Base-by-base conservation (phyloP, 1,140 invertebrate genomes). In the Pentalonia nigronervosa region DNA sequence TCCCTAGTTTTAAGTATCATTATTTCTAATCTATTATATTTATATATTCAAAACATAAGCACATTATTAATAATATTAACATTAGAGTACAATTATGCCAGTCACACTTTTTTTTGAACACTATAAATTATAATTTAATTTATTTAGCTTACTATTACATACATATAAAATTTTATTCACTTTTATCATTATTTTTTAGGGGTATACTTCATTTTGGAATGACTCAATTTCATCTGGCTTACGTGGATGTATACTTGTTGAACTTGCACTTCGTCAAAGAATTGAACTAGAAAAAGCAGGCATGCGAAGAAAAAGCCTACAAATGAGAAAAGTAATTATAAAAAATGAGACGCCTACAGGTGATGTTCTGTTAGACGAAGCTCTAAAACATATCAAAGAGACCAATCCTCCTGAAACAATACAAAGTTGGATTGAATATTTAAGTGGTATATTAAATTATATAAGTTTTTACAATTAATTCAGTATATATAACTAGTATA, bases 161-260 rank as follows among this genome's bases (percentile, higher is more conserved):
- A 67, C 30, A 30, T 60, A 67, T 9, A 67, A 30, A 67, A 67
- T 8, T 8, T 76, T 53, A 53, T 53, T 76, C 34, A 84, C 7
- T 50, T 88, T 88, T 50, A 88, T 60, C 23, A 45, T 67, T 21
- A 60, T n/a, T 9, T 95, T 96, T 94, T 95, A 99, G 99, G 99
- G 99, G 94, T 99, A 99, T 96, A 99, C 99, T 95, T 99, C 99
- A 81, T 99, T 99, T 96, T 99, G 99, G 99, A 99, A 99, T 96
- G 99, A 99, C 95, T 99, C 99, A 95, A 99, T 99, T 96, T 99
- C 99, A 94, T 99, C 98, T 94, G 99, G 99, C 36, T 96, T 99
- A 89, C 96, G 99, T 95, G 99, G 99, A 94, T 99, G 99, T 95
- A 99, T 99, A 95, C 96, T 99, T 94, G 99, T 99, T 94, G 99